Evolutionary conservation across 2,797 vertebrate species (phyloP).

Genomic region (Eurystomus glaucurus): DNA sequence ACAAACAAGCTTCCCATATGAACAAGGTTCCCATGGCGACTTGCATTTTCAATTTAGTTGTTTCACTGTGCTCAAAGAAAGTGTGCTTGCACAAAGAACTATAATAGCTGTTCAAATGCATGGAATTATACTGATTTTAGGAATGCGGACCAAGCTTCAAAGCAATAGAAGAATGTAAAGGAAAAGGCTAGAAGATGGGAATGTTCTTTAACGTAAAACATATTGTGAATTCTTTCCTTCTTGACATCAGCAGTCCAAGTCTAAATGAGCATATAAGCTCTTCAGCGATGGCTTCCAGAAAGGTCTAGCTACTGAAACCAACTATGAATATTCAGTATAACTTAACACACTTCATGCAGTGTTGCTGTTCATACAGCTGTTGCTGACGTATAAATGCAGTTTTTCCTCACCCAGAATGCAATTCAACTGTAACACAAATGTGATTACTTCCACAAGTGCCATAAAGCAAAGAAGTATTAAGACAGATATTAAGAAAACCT

Average conservation of each 20-base stretch:
- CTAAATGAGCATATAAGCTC: neutral
- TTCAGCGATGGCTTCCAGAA: neutral
- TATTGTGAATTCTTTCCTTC: neutral
- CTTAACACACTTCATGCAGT: neutral
- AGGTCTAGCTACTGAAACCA: neutral
- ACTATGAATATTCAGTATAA: neutral
- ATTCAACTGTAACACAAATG: neutral
- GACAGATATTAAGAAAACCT: neutral
- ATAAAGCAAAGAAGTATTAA: neutral
- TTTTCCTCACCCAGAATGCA: neutral
- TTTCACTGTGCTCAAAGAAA: neutral
- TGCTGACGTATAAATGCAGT: neutral
- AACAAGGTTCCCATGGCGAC: neutral
- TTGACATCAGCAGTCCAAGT: neutral
- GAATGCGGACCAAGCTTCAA: neutral
- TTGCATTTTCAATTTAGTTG: neutral
- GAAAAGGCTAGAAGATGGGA: neutral
- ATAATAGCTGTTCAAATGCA: neutral
- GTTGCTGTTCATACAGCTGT: too few species aligned
- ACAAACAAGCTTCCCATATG: neutral
- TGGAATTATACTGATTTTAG: neutral
- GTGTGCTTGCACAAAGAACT: neutral
- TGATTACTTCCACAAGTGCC: neutral
- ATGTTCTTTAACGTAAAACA: neutral
- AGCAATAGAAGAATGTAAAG: neutral